Percentiles rank a stretch among this genome's conserved stretches.
These are phyloP conservation scores for Lysandra bellargus DNA, from an alignment of 2,888 invertebrate species.

Conservation along the genomic window DNA sequence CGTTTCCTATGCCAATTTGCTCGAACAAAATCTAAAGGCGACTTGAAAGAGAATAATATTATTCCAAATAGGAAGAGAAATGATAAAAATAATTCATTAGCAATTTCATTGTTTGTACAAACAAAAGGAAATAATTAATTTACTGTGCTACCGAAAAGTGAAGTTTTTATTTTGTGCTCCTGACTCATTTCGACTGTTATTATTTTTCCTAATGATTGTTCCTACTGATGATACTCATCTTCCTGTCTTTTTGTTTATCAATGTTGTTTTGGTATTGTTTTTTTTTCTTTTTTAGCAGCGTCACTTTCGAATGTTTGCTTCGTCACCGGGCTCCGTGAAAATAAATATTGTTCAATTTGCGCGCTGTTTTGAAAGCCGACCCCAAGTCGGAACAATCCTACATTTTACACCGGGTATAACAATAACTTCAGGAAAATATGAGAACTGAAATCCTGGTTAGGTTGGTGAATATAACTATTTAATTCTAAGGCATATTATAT, in stretches of 20 bases:
- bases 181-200: slow-evolving; percentile 7
- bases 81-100: slow-evolving; percentile 43
- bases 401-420: background rate
- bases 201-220: slow-evolving; percentile 27
- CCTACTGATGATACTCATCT: background rate
- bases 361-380: background rate
- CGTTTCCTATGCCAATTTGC: background rate
- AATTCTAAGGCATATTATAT: too few species aligned
- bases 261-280: slow-evolving; percentile 14
- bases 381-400: background rate
- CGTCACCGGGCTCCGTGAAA: slow-evolving; percentile 8
- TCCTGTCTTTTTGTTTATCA: slow-evolving; percentile 27
- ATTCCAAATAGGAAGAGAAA: slow-evolving; percentile 38
- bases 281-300: background rate
- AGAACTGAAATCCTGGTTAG: background rate
- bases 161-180: slow-evolving; percentile 34
- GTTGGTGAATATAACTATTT: background rate
- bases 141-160: slow-evolving; percentile 38
- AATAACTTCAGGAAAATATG: background rate
- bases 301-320: slow-evolving; percentile 7
- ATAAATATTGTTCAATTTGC: slow-evolving; percentile 2
- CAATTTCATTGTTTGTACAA: slow-evolving; percentile 40
- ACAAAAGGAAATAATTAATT: slow-evolving; percentile 43
- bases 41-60: background rate
- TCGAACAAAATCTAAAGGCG: background rate